Conservation (phyloP, 1,140 invertebrate species). For the Neuroterus valhalla region DNA sequence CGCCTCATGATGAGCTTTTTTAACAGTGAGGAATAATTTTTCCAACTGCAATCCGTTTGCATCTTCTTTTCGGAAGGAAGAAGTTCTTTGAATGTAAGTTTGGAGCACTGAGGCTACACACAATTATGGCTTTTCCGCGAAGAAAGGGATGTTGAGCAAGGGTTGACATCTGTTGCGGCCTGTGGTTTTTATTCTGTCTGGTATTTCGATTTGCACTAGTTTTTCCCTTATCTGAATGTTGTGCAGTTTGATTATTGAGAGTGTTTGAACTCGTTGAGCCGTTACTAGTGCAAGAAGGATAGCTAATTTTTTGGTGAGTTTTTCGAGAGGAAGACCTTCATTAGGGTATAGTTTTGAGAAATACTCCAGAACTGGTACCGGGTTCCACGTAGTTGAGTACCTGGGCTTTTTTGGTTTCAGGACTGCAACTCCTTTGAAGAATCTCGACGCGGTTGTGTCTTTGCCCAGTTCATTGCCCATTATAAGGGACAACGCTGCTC, state of each 20-base stretch:
- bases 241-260: background rate
- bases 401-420: background rate
- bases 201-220: background rate
- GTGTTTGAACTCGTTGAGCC: background rate
- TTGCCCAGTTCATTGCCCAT: background rate
- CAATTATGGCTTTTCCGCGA: background rate
- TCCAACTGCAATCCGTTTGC: no score
- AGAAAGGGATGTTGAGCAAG: background rate
- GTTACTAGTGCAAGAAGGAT: background rate
- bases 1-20: background rate
- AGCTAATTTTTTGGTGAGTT: background rate
- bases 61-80: background rate
- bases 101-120: background rate
- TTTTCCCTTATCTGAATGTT: background rate
- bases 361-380: background rate
- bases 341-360: background rate
- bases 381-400: background rate
- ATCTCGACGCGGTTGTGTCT: background rate
- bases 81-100: background rate
- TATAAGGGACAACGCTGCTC: background rate
- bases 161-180: conserved; percentile 3
- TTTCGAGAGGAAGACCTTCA: background rate
- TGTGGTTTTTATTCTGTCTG: conserved; percentile 13
- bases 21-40: background rate
- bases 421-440: background rate